Evolutionary conservation across 2,113 vertebrate species (phyloP).

Genomic region (Seriola rivoliana): DNA sequence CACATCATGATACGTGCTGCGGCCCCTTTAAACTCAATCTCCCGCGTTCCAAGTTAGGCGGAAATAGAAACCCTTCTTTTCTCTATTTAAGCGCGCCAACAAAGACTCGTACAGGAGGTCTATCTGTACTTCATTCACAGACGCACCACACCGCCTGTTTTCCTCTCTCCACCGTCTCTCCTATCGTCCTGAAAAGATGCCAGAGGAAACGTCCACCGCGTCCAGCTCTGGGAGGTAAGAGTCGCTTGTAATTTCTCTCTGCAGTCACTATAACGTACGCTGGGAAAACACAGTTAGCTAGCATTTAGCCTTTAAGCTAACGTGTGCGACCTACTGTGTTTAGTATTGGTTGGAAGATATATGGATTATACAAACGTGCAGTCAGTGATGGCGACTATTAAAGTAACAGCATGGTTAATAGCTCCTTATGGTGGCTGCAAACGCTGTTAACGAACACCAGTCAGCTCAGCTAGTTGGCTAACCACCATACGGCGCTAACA

Average conservation of each 20-base stretch:
- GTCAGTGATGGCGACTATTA: fast-evolving
- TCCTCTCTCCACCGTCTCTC: fast-evolving
- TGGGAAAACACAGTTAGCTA: constrained; percentile 31
- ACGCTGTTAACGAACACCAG: neutral
- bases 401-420: fast-evolving
- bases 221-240: constrained; percentile 77
- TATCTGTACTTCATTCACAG: neutral
- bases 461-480: constrained; percentile 45
- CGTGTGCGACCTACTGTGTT: neutral
- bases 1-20: constrained; percentile 17
- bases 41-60: constrained; percentile 82
- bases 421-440: fast-evolving
- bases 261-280: neutral
- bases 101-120: constrained; percentile 46
- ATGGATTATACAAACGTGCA: fast-evolving
- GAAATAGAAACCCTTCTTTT: constrained; percentile 76
- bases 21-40: constrained; percentile 82
- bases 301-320: constrained; percentile 26
- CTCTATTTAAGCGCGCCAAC: constrained; percentile 88
- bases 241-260: neutral
- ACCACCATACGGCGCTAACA: constrained; percentile 46
- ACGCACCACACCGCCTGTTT: neutral
- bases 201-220: constrained; percentile 79
- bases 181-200: constrained; percentile 68
- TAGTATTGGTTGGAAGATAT: fast-evolving